A percentile compares a stretch with the other conserved stretches of the same genome.
Evolutionary conservation across 2,888 invertebrate species (phyloP).

Genomic region (Diabrotica balteata): DNA sequence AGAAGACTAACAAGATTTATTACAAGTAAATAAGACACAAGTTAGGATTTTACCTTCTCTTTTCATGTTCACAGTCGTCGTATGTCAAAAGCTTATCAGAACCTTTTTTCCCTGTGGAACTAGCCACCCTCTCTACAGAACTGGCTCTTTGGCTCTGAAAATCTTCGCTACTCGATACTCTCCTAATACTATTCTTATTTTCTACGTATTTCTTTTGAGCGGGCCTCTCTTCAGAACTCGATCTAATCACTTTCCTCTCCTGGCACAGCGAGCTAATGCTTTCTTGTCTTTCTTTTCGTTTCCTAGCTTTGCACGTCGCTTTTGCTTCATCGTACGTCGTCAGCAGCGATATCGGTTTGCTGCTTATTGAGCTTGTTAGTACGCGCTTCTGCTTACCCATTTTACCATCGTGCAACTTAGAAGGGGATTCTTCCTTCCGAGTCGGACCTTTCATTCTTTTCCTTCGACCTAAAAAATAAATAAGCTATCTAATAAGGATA

Average conservation of each 20-base stretch:
- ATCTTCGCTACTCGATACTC: conserved; percentile 72
- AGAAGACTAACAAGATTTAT: too few species aligned
- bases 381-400: conserved; percentile 43
- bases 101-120: conserved; percentile 49
- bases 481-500: too few species aligned
- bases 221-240: conserved; percentile 68
- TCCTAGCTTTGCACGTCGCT: conserved; percentile 61
- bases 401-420: conserved; percentile 44
- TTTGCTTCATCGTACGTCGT: conserved; percentile 57
- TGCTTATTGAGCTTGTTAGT: conserved; percentile 32
- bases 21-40: neutral
- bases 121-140: conserved; percentile 48
- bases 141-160: conserved; percentile 57
- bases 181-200: conserved; percentile 59
- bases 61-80: conserved; percentile 70
- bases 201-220: conserved; percentile 54
- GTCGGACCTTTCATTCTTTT: conserved; percentile 49
- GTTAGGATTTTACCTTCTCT: conserved; percentile 58
- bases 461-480: conserved; percentile 32
- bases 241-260: conserved; percentile 69
- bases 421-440: conserved; percentile 44
- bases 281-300: conserved; percentile 71
- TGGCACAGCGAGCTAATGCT: conserved; percentile 65
- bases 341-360: conserved; percentile 34
- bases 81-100: conserved; percentile 56